phyloP scores from a whole-genome alignment of 2,113 vertebrate genomes.

The Odontesthes bonariensis region DNA sequence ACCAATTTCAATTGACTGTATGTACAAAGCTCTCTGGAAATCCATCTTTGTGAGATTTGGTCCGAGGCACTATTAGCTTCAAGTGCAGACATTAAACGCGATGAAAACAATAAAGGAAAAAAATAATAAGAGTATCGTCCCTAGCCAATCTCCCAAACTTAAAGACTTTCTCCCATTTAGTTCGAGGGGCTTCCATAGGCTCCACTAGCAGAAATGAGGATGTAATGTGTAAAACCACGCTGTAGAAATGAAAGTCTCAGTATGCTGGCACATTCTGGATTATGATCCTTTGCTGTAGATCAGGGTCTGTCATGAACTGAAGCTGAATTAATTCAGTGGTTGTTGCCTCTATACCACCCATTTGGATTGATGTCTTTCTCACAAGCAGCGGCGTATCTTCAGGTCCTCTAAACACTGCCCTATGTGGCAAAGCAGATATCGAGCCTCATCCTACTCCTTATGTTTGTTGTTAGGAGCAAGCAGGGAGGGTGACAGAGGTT shows the following conservation, averaged over 20 bases:
- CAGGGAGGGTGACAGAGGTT: slow-evolving; percentile 16
- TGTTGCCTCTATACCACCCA: slow-evolving; percentile 1
- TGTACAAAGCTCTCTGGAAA: too few relatives aligned
- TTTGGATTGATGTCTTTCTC: slow-evolving; percentile 15
- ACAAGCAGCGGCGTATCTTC: slow-evolving; percentile 45
- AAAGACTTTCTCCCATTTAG: too few relatives aligned
- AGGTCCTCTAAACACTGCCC: slow-evolving; percentile 28
- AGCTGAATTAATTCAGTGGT: slow-evolving; percentile 30
- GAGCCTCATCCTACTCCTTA: slow-evolving; percentile 12
- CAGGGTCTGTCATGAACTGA: slow-evolving; percentile 11
- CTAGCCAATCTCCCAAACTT: too few relatives aligned
- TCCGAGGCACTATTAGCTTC: too few relatives aligned
- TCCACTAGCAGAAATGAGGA: too few relatives aligned
- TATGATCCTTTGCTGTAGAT: slow-evolving; percentile 45
- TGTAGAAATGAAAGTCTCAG: slow-evolving; percentile 18
- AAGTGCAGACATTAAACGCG: too few relatives aligned
- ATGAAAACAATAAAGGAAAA: too few relatives aligned
- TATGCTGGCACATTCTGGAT: slow-evolving; percentile 17
- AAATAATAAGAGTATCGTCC: too few relatives aligned
- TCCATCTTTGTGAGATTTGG: too few relatives aligned
- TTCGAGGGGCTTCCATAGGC: too few relatives aligned
- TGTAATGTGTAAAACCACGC: slow-evolving; percentile 8
- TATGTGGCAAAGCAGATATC: slow-evolving; percentile 12
- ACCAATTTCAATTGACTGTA: too few relatives aligned
- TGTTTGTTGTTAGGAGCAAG: slow-evolving; percentile 56